Evolutionary conservation across 30 jellyfish, hydroid and myxozoan species (phyloP), one percentile per base, ranked within the genome.

Genomic region (Hydractinia echinata): DNA sequence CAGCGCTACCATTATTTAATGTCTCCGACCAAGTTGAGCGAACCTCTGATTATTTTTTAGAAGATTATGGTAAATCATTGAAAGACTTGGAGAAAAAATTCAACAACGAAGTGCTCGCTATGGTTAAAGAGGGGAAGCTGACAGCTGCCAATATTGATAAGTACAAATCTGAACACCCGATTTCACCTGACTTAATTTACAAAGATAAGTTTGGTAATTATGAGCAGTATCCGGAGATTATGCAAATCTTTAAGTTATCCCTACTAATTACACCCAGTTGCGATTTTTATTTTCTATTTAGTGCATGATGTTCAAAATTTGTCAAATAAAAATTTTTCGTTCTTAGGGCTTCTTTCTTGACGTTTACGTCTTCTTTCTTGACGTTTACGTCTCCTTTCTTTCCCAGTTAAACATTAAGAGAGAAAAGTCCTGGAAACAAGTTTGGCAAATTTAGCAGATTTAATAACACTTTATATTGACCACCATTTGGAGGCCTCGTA

Each of bases 101-200:
- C 69, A 58, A 58, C 69, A 3, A 11, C 19, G 69, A 58, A 58
- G 19, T 13, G 2, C 15, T 16, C 19, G 18, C 18, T 58, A 58
- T 58, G 69, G 19, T 58, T 16, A 58, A 58, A 58, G 69, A 58
- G 69, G 19, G 19, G 69, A 58, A 58, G 69, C 69, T 58, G 15
- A 16, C 69, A 11, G 19, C 69, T 11, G 18, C 1, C 15, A 16
- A 58, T n/a, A 56, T 56, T 9, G 68, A 56, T 56, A 58, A 58
- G 19, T 58, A 58, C 19, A 58, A 58, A 16, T 58, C 19, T 3
- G 69, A 58, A 3, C 69, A 58, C 3, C 69, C 69, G 18, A 58
- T 58, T 58, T 58, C 15, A 58, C 69, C 1, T 11, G 69, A 58
- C 19, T 58, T 58, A 58, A 58, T 58, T 11, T 58, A 58, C 69